These are phyloP conservation scores for Phoeniculus purpureus DNA, from an alignment of 2,797 vertebrate species.

Conservation along the genomic window DNA sequence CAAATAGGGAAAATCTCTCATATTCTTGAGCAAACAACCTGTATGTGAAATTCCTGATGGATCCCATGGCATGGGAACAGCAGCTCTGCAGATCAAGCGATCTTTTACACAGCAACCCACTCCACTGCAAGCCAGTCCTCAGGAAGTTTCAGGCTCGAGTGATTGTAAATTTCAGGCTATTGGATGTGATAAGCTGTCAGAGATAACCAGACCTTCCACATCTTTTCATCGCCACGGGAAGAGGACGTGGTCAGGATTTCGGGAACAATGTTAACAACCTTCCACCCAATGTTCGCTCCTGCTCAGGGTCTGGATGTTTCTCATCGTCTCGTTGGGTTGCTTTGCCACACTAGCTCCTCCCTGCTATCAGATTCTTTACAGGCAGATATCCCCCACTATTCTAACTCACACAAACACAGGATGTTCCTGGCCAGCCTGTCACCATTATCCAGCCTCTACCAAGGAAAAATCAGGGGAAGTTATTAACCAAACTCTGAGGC, in stretches of 20 bases:
- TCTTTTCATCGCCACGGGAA: constrained; percentile 36
- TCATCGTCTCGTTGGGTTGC: constrained; percentile 82
- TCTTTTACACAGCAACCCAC: neutral
- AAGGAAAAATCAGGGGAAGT: constrained; percentile 88
- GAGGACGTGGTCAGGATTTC: constrained; percentile 47
- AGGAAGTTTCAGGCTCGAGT: neutral
- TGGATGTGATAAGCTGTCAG: constrained; percentile 15
- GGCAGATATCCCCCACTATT: constrained; percentile 84
- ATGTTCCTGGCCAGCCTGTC: constrained; percentile 92
- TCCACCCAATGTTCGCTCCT: constrained; percentile 24
- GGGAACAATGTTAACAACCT: constrained; percentile 46
- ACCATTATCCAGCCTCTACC: constrained; percentile 88
- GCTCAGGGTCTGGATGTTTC: constrained; percentile 35
- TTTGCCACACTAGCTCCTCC: constrained; percentile 75
- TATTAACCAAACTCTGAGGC: constrained; percentile 85
- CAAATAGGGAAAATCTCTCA: neutral
- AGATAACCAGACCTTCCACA: constrained; percentile 64
- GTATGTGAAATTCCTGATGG: accelerated
- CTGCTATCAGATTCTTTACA: constrained; percentile 70
- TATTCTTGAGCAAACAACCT: neutral
- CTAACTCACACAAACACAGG: constrained; percentile 97
- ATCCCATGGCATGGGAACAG: neutral
- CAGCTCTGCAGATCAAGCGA: neutral
- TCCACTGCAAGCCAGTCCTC: neutral
- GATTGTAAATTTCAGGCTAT: neutral